Percentiles rank a stretch among this genome's conserved stretches.
Evolutionary conservation across 2,888 invertebrate species (phyloP).

Genomic region (Agelastica alni): DNA sequence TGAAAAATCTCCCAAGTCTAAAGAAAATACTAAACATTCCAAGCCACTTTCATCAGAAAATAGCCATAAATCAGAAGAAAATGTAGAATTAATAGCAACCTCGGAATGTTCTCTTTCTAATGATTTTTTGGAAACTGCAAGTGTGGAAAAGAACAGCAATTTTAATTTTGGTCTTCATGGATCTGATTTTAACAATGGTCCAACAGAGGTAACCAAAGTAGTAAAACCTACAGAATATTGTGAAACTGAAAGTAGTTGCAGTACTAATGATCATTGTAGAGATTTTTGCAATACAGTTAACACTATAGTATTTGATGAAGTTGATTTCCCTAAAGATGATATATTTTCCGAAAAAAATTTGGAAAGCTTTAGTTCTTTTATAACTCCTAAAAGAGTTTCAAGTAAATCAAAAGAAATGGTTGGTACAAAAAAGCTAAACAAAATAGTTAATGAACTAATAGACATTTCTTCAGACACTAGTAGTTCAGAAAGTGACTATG

Average conservation of each 20-base stretch:
- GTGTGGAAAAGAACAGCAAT: slow-evolving; percentile 33
- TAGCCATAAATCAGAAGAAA: slow-evolving; percentile 15
- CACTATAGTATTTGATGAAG: slow-evolving; percentile 48
- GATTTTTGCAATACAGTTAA: slow-evolving; percentile 41
- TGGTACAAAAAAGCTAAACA: slow-evolving; percentile 1
- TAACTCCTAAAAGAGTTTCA: slow-evolving; percentile 41
- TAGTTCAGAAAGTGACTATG: slow-evolving; percentile 50
- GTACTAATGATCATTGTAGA: slow-evolving; percentile 38
- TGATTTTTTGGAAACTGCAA: slow-evolving; percentile 45
- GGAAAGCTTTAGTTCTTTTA: slow-evolving; percentile 48
- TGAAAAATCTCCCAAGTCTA: slow-evolving; percentile 9
- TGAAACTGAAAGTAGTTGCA: slow-evolving; percentile 50
- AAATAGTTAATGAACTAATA: slow-evolving; percentile 1
- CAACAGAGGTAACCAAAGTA: slow-evolving; percentile 38
- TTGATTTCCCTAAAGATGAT: slow-evolving; percentile 49
- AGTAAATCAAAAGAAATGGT: slow-evolving; percentile 7
- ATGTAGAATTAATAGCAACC: slow-evolving; percentile 32
- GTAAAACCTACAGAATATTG: slow-evolving; percentile 42
- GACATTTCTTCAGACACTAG: slow-evolving; percentile 39
- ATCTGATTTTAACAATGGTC: slow-evolving; percentile 42
- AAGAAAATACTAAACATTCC: too few relatives aligned
- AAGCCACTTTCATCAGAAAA: too few relatives aligned
- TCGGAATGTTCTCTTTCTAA: slow-evolving; percentile 40
- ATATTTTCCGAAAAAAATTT: slow-evolving; percentile 47
- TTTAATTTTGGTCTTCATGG: slow-evolving; percentile 50